Percentiles rank a stretch among this genome's conserved stretches.
Conservation (phyloP, 2,797 vertebrate genomes). For the Ambastaia sidthimunki region DNA sequence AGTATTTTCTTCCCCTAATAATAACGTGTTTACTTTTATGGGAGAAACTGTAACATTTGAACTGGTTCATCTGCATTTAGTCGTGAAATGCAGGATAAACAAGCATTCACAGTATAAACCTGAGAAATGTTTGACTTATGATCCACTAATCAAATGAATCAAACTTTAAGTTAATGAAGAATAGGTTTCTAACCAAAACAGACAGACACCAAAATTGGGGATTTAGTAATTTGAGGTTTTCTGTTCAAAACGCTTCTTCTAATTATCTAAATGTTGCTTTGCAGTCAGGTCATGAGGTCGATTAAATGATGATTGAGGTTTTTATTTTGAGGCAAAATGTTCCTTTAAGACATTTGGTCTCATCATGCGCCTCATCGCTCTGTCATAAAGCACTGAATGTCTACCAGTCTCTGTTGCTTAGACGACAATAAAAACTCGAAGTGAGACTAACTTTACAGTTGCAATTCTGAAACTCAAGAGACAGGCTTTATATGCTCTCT, state of each 20-base stretch:
- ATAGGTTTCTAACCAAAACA: neutral
- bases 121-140: slow-evolving; percentile 1
- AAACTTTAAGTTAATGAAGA: neutral
- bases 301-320: neutral
- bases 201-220: neutral
- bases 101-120: neutral
- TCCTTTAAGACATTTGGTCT: slow-evolving; percentile 3
- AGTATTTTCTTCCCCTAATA: slow-evolving; percentile 22
- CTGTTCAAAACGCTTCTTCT: neutral
- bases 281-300: too few species aligned
- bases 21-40: slow-evolving; percentile 2
- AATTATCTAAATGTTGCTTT: too few species aligned
- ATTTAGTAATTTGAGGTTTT: neutral
- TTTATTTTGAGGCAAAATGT: neutral
- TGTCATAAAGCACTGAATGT: slow-evolving; percentile 19
- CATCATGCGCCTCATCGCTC: neutral
- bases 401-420: neutral
- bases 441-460: neutral
- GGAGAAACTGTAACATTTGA: neutral
- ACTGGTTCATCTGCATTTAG: neutral
- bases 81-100: neutral
- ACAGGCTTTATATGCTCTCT: slow-evolving; percentile 1
- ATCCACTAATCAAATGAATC: neutral
- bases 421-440: slow-evolving; percentile 25
- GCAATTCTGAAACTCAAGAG: neutral